Percentiles rank a stretch among this genome's conserved stretches.
Conservation (phyloP, 2,797 vertebrate genomes). For the Mastacembelus armatus region DNA sequence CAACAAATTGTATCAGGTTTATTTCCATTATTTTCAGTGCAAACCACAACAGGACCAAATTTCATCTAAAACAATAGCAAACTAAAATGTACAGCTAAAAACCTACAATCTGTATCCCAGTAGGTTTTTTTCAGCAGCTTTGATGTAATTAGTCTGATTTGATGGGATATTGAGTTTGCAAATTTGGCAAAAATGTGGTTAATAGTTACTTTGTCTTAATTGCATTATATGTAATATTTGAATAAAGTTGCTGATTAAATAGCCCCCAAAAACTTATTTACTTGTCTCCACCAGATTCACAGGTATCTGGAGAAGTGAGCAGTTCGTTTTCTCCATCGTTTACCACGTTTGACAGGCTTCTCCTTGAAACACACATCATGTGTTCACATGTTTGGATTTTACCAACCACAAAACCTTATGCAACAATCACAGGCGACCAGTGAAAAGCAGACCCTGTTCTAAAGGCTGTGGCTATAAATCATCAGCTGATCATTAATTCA, state of each 20-base stretch:
- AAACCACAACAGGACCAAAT: not conserved
- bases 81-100: not conserved
- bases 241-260: slow-evolving; percentile 14
- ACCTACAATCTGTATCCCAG: not conserved
- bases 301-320: slow-evolving; percentile 44
- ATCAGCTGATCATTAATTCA: slow-evolving; percentile 64
- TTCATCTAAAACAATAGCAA: not conserved
- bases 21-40: not conserved
- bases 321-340: slow-evolving; percentile 49
- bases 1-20: not conserved
- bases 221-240: slow-evolving; percentile 7
- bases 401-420: slow-evolving; percentile 65
- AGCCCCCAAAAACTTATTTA: slow-evolving; percentile 27
- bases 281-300: slow-evolving; percentile 52
- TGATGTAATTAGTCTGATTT: not conserved
- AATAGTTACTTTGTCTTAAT: slow-evolving; percentile 10
- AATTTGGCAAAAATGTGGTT: not conserved
- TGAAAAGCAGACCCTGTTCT: slow-evolving; percentile 64
- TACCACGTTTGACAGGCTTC: slow-evolving; percentile 57
- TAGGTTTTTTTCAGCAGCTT: slow-evolving; percentile 3
- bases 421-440: slow-evolving; percentile 65
- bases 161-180: not conserved
- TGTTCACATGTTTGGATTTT: slow-evolving; percentile 65
- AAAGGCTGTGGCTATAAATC: slow-evolving; percentile 64
- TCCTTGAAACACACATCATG: slow-evolving; percentile 61